Percentiles rank a stretch among this genome's conserved stretches.
phyloP scores from a whole-genome alignment of 2,888 invertebrate species.

The Andricus curvator region DNA sequence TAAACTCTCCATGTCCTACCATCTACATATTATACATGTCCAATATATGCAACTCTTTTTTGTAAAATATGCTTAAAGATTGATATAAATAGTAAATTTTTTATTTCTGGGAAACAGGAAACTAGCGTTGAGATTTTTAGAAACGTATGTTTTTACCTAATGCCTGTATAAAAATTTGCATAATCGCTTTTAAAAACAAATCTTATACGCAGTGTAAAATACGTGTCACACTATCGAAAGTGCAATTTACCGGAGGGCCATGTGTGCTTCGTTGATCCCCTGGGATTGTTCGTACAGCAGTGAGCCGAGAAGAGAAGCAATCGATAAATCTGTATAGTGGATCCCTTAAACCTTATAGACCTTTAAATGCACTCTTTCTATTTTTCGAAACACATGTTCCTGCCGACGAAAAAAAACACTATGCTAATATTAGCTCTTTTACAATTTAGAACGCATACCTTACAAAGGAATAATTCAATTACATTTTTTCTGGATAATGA shows the following conservation, averaged over 20 bases:
- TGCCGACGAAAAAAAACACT: not conserved
- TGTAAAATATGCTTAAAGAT: no score
- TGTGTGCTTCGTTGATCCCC: conserved; percentile 12
- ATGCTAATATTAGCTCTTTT: not conserved
- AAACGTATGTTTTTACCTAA: no score
- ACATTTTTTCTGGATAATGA: no score
- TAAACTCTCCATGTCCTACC: no score
- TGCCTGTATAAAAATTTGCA: not conserved
- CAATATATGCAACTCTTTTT: no score
- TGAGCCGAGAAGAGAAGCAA: conserved; percentile 9
- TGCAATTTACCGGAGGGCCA: not conserved
- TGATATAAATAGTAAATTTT: no score
- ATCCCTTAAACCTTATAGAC: conserved; percentile 29
- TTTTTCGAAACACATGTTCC: conserved; percentile 23
- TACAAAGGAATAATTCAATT: not conserved
- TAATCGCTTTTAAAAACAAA: not conserved
- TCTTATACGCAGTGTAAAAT: not conserved
- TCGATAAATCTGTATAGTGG: conserved; percentile 32
- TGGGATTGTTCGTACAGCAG: conserved; percentile 5
- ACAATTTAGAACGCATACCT: not conserved
- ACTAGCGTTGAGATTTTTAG: no score
- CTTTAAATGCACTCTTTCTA: conserved; percentile 25
- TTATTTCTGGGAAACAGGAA: no score
- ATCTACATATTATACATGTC: no score
- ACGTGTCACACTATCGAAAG: not conserved